Base-by-base conservation (phyloP, 2,797 vertebrate genomes). In the Melanogrammus aeglefinus region DNA sequence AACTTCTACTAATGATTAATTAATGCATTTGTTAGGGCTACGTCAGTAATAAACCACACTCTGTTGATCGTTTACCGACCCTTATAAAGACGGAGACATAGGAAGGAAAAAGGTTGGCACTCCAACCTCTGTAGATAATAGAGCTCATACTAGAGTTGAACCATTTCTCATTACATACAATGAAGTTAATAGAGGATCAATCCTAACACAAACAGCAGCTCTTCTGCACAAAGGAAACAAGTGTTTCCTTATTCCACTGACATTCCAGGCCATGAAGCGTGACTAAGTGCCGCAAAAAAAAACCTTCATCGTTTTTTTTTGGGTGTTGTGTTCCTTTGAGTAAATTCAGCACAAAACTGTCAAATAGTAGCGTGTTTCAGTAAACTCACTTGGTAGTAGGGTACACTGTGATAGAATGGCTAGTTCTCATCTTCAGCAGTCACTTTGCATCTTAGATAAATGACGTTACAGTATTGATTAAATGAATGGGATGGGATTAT, bases 341-440 rank as follows among this genome's bases (percentile, higher is more conserved):
- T 83, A 79, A 91, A 83, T 80, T 74, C 80, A 77, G 83, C 73
- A 89, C 92, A 92, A 93, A 93, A 93, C 86, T 93, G 86, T 78
- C 91, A 79, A 51, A 89, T 88, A 94, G 94, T 77, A 92, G 79
- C 75, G 91, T 76, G 76, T 83, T 83, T 81, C 76, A 82, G 86
- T 80, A 86, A 91, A 93, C 85, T 90, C 81, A 79, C 85, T 83
- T 82, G 81, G 80, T 9, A 74, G 29, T 41, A 57, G 72, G 80
- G 51, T 63, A n/a, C 21, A 63, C 51, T 63, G 6, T 63, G 6
- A 57, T 57, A n/a, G 18, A 57, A n/a, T 47, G 41, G 0, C 44
- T 51, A 63, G 51, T 2, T 66, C 8, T n/a, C 1, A 27, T 24
- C 63, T 27, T 27, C 63, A 66, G 63, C 63, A 4, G 63, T 66